Evolutionary conservation across 2,797 vertebrate species (phyloP).

Genomic region (Myotis myotis): DNA sequence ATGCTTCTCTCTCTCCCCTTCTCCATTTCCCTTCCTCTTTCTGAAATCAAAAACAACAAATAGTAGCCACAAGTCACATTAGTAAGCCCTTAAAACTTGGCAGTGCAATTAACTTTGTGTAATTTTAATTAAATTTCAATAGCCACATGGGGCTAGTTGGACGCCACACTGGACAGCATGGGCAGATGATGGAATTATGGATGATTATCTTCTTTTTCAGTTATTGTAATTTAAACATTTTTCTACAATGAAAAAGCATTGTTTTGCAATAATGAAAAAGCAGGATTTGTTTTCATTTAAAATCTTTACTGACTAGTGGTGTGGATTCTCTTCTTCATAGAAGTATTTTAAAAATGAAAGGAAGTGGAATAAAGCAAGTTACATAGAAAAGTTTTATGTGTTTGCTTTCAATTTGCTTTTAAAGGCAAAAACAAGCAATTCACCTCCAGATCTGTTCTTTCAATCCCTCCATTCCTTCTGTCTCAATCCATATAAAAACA

Average conservation of each 20-base stretch:
- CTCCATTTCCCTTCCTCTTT: too few species aligned
- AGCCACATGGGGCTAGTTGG: background rate
- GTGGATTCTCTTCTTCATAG: background rate
- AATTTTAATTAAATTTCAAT: background rate
- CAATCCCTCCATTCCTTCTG: background rate
- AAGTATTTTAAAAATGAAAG: conserved; percentile 32
- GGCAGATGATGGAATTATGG: background rate
- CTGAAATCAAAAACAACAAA: background rate
- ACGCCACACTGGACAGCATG: background rate
- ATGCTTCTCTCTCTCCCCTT: too few species aligned
- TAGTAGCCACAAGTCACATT: background rate
- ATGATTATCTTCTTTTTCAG: background rate
- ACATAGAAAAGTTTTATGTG: background rate
- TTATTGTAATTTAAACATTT: background rate
- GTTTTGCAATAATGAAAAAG: background rate
- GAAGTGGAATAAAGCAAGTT: background rate
- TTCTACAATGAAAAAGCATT: background rate
- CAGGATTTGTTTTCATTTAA: conserved; percentile 24
- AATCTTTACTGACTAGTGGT: background rate
- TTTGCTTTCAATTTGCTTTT: conserved; percentile 15
- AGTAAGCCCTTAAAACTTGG: background rate
- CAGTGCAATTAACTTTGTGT: background rate
- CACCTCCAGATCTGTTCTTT: background rate
- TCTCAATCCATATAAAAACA: background rate
- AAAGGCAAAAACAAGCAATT: background rate